These are phyloP conservation scores for Argyresthia goedartella DNA, from an alignment of 2,888 invertebrate species.

Conservation along the genomic window DNA sequence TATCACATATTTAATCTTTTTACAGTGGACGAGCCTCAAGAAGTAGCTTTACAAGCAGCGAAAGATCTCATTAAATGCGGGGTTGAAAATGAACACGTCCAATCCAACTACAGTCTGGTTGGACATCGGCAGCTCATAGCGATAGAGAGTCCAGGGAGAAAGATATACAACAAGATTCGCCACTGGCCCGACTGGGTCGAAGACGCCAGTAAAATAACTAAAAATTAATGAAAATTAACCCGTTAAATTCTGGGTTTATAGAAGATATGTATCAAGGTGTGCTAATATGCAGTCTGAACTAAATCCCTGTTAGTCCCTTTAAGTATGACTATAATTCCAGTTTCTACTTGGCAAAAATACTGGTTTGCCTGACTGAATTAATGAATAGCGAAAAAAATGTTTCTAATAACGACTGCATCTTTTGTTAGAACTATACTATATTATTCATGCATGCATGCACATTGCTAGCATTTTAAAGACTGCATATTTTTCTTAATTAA, in stretches of 20 bases:
- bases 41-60: constrained; percentile 64
- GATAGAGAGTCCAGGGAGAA: constrained; percentile 54
- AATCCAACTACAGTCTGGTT: constrained; percentile 67
- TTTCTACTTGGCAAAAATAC: too few species aligned
- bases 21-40: not conserved
- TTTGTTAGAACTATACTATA: too few species aligned
- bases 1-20: not conserved
- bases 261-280: too few species aligned
- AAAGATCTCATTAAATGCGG: constrained; percentile 73
- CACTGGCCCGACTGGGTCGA: constrained; percentile 56
- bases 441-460: too few species aligned
- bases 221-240: not conserved
- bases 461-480: too few species aligned
- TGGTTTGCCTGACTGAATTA: too few species aligned
- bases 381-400: too few species aligned
- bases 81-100: constrained; percentile 68
- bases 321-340: too few species aligned
- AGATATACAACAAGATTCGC: constrained; percentile 51
- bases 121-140: constrained; percentile 69
- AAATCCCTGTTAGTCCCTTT: too few species aligned
- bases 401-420: too few species aligned
- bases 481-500: too few species aligned
- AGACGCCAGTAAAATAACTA: constrained; percentile 29
- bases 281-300: too few species aligned
- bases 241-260: not conserved